Conservation (phyloP, 2,113 vertebrate species). For the Lamprologus lemairii region DNA sequence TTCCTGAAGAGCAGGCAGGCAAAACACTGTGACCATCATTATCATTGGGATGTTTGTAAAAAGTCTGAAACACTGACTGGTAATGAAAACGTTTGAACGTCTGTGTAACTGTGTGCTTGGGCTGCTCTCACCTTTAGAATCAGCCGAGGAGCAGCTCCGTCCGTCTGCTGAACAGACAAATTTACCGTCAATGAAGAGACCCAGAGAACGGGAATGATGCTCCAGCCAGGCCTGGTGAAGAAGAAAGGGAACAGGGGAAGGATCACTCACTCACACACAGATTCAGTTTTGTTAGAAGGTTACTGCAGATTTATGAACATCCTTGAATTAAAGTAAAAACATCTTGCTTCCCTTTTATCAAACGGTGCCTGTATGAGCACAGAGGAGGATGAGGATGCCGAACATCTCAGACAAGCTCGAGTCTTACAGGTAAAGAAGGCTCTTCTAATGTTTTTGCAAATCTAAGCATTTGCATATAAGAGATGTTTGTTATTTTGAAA, state of each 20-base stretch:
- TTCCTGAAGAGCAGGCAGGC: slow-evolving; percentile 24
- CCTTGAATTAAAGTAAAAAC: background rate
- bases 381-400: background rate
- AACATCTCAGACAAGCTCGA: background rate
- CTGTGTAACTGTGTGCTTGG: background rate
- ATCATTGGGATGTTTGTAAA: background rate
- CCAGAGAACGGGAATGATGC: slow-evolving; percentile 50
- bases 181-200: slow-evolving; percentile 64
- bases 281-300: background rate
- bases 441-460: background rate
- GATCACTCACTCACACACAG: background rate
- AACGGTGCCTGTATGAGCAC: rapidly evolving
- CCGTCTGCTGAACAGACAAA: slow-evolving; percentile 47
- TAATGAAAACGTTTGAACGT: background rate
- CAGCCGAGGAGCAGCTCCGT: slow-evolving; percentile 17
- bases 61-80: background rate
- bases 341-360: background rate
- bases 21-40: background rate
- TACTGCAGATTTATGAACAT: background rate
- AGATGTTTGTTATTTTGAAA: background rate
- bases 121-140: slow-evolving; percentile 52
- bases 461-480: background rate
- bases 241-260: background rate
- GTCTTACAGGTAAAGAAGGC: background rate
- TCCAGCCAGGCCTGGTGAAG: slow-evolving; percentile 69